These are phyloP conservation scores for Archivesica marissinica DNA, from an alignment of 1,140 invertebrate species.

Conservation along the genomic window DNA sequence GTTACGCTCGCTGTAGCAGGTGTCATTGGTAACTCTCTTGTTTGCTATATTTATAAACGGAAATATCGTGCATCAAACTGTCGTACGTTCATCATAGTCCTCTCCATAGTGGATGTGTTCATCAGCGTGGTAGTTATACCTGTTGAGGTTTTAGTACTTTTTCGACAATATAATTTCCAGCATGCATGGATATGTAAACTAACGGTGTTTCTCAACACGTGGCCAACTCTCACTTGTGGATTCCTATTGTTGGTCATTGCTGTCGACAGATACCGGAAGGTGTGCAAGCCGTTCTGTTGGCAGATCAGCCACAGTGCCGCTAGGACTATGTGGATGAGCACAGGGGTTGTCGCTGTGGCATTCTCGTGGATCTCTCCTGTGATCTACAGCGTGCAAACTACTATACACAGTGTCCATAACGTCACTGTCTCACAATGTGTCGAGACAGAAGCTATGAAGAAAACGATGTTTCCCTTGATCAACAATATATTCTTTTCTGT, in stretches of 20 bases:
- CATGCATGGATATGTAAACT: neutral
- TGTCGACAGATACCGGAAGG: constrained; percentile 49
- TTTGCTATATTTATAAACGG: constrained; percentile 61
- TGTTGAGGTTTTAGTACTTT: constrained; percentile 7
- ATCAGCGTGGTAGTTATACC: neutral
- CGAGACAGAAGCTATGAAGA: neutral
- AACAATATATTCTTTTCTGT: constrained; percentile 30
- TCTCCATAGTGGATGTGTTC: constrained; percentile 34
- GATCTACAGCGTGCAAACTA: constrained; percentile 21
- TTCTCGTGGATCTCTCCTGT: constrained; percentile 42
- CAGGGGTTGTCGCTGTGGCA: neutral
- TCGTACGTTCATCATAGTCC: constrained; percentile 6
- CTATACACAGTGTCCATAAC: neutral
- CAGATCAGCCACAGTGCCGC: constrained; percentile 31
- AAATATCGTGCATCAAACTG: constrained; percentile 30
- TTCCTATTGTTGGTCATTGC: constrained; percentile 43
- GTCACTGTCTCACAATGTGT: constrained; percentile 25
- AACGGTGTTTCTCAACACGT: constrained; percentile 31
- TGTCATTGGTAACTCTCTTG: constrained; percentile 45
- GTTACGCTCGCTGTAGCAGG: constrained; percentile 14
- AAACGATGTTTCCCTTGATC: constrained; percentile 35
- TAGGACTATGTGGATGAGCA: neutral
- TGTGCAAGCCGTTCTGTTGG: constrained; percentile 46
- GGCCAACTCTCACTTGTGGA: constrained; percentile 21
- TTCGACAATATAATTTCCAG: constrained; percentile 28